phyloP scores from a whole-genome alignment of 2,888 invertebrate species.

The Cremastobaeus sp. region DNA sequence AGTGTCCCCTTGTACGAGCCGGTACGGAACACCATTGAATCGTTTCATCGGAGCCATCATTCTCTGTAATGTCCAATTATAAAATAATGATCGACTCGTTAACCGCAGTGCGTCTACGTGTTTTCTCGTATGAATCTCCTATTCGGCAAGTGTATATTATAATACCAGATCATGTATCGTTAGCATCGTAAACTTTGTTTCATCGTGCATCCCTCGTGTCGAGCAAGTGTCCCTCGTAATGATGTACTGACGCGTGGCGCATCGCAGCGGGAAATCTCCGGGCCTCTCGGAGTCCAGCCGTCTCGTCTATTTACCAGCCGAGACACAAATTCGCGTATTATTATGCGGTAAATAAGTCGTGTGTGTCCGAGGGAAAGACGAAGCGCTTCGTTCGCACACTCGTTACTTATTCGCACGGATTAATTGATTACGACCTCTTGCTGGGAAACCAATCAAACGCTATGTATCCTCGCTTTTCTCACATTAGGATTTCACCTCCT shows the following conservation, averaged over 20 bases:
- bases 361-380: conserved; percentile 66
- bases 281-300: conserved; percentile 60
- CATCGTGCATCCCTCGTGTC: conserved; percentile 63
- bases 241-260: conserved; percentile 77
- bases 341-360: conserved; percentile 72
- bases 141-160: conserved; percentile 44
- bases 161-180: conserved; percentile 55
- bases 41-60: conserved; percentile 1
- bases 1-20: background rate
- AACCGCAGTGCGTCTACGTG: conserved; percentile 16
- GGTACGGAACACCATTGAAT: background rate
- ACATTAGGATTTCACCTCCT: conserved; percentile 18
- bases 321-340: conserved; percentile 61
- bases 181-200: conserved; percentile 55
- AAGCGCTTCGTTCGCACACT: conserved; percentile 63
- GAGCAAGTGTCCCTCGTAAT: conserved; percentile 77
- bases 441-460: conserved; percentile 60
- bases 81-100: conserved; percentile 50
- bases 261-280: conserved; percentile 71
- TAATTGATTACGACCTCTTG: conserved; percentile 72
- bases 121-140: conserved; percentile 27
- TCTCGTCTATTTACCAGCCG: conserved; percentile 68
- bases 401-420: conserved; percentile 73
- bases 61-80: conserved; percentile 40
- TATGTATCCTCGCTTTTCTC: conserved; percentile 28